These are phyloP conservation scores for Callospermophilus lateralis DNA, from an alignment of 2,113 vertebrate genomes.

Conservation along the genomic window DNA sequence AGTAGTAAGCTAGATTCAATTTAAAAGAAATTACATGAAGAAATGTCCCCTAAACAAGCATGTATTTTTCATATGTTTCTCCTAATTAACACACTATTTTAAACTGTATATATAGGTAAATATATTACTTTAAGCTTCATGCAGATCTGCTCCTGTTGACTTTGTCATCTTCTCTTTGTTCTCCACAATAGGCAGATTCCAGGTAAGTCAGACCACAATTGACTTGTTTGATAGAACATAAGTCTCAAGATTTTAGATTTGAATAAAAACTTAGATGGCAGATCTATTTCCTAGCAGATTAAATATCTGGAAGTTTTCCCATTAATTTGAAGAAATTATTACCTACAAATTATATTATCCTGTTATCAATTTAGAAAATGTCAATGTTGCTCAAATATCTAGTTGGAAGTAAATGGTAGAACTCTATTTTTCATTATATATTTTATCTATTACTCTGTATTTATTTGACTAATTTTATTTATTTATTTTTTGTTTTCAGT, in stretches of 20 bases:
- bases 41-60: background rate
- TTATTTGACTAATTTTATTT: background rate
- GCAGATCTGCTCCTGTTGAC: background rate
- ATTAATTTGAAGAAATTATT: background rate
- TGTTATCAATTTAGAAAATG: background rate
- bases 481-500: background rate
- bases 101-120: background rate
- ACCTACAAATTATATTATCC: background rate
- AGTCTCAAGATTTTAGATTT: slow-evolving; percentile 2
- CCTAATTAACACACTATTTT: background rate
- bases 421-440: background rate
- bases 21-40: slow-evolving; percentile 20
- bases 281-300: slow-evolving; percentile 28
- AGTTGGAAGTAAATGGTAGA: background rate
- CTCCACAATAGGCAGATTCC: background rate
- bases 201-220: background rate
- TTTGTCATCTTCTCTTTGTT: background rate
- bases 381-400: background rate
- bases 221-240: slow-evolving; percentile 4
- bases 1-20: background rate
- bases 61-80: background rate
- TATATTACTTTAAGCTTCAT: background rate
- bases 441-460: background rate
- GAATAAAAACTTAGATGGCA: slow-evolving; percentile 1
- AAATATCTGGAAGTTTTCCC: background rate